Evolutionary conservation across 2,888 invertebrate species (phyloP).

Genomic region (Callosobruchus maculatus): DNA sequence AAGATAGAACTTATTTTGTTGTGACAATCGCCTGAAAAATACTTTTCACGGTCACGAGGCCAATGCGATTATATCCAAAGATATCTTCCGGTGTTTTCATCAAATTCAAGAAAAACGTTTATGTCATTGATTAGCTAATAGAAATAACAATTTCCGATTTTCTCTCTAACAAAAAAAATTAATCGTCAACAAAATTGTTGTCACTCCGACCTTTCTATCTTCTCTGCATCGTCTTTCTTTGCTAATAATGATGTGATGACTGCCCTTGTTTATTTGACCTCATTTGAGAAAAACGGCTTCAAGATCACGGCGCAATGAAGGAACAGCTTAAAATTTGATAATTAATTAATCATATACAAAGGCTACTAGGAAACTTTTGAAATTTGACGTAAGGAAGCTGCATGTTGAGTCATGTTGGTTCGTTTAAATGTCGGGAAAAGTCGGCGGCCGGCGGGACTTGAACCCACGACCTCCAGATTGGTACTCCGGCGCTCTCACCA

Average conservation of each 20-base stretch:
- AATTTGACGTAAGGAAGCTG: too few species aligned
- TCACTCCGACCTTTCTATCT: not conserved
- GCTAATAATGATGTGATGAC: not conserved
- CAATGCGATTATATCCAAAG: not conserved
- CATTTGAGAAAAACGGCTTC: too few species aligned
- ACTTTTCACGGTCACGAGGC: not conserved
- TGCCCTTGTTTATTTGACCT: not conserved
- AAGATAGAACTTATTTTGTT: not conserved
- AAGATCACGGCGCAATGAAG: too few species aligned
- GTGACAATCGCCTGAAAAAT: not conserved
- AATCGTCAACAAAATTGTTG: not conserved
- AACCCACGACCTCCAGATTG: too few species aligned
- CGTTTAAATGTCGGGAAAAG: too few species aligned
- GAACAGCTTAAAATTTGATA: not conserved
- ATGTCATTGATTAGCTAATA: not conserved
- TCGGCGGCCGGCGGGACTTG: too few species aligned
- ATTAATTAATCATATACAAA: not conserved
- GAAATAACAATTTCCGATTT: not conserved
- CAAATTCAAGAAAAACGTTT: not conserved
- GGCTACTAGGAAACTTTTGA: too few species aligned
- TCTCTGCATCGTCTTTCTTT: not conserved
- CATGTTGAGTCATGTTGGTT: too few species aligned
- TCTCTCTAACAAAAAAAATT: not conserved
- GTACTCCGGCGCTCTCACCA: too few species aligned
- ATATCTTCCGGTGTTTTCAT: not conserved